Base-by-base conservation (phyloP, 2,888 invertebrate genomes). In the Papilio demoleus region DNA sequence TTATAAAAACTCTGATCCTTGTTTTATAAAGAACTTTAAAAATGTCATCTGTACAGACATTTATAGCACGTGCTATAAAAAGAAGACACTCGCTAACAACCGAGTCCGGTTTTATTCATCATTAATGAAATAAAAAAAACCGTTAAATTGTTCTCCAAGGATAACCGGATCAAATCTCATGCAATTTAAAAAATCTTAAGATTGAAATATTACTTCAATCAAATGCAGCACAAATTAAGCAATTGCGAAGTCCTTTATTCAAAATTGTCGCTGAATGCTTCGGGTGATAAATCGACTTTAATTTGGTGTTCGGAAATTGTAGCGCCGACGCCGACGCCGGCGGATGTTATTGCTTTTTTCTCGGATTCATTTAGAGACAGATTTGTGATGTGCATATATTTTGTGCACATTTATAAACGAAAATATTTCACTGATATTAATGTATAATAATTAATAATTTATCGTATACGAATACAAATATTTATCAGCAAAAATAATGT, bases 1-100 rank as follows among this genome's bases (percentile, higher is more conserved):
- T 2, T 45, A n/a, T 17, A 47, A 62, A 62, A 45, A 24, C 9
- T 4, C 6, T 22, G 2, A 11, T 53, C n/a, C n/a, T 27, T n/a
- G 14, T 27, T 50, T 50, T 50, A 50, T 50, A 50, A 50, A 27
- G 53, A 53, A 56, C 53, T 56, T 56, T 56, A 17, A 82, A 80
- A 85, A 82, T 80, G 79, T 73, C 80, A 74, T 83, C 84, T 81
- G 82, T 84, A 67, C 47, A n/a, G 31, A 60, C 38, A 17, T 56
- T 56, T 56, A 47, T 59, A 68, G 68, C 68, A 68, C 68, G 68
- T 64, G 59, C 50, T 68, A 59, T 64, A 64, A 58, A 63, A 62
- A 68, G 40, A 68, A 62, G 61, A 42, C 61, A 53, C 50, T 40
- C 14, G 34, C 34, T 17, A 64, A 59, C 24, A 50, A 64, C 63